Base-by-base conservation (phyloP, 2,797 vertebrate species). In the Brotula barbata region DNA sequence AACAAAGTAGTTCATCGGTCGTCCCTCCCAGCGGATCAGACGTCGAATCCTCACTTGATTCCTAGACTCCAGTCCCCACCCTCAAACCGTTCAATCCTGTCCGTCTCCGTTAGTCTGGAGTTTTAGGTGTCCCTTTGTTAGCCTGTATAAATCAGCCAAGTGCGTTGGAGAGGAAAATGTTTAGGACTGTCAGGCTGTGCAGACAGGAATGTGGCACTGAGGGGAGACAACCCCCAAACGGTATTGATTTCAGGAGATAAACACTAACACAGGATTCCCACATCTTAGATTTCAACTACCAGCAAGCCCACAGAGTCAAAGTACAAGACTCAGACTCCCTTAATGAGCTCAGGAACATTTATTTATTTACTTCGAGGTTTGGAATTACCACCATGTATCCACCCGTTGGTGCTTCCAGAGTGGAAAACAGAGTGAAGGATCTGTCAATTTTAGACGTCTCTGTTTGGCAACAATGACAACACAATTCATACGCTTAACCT, bases 231-330 rank as follows among this genome's bases (percentile, higher is more conserved):
- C 1, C 42, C 16, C 37, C 7, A 19, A 55, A 48, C 37, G 7
- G n/a, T 22, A 33, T 46, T 2, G n/a, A 42, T 65, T 60, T 53
- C 44, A 58, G 51, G n/a, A 67, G 53, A 31, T 45, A 34, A 11
- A 45, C 20, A 21, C 28, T 44, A 37, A 2, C n/a, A n/a, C 68
- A 43, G 22, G 6, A 47, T 7, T 41, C 8, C 16, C 17, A 43
- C 10, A 19, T 17, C 13, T 44, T 45, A 40, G 21, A 23, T 64
- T 44, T 23, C 44, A 34, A 41, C 2, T 13, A 8, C 19, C 28
- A 13, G 44, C 4, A 41, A 67, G 17, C 25, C 16, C 17, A 25
- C 41, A 41, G 54, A 59, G n/a, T n/a, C n/a, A 42, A 41, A 20
- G 1, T 20, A 34, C 10, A 25, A 1, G 33, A 25, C 34, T 19